phyloP scores from a whole-genome alignment of 2,888 invertebrate species.

The Oxycera nigricornis region DNA sequence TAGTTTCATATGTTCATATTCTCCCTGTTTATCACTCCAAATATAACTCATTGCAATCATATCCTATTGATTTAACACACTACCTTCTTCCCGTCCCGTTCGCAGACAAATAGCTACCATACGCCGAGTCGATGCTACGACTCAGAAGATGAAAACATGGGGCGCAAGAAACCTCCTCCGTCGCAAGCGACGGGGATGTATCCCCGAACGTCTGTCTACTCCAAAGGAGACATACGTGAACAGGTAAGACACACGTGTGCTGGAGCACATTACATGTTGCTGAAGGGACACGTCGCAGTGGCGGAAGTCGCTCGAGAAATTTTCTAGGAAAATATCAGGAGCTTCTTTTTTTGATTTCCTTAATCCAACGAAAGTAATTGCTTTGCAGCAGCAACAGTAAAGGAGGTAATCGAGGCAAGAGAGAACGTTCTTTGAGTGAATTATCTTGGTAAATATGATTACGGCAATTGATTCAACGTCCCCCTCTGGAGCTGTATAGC shows the following conservation, averaged over 20 bases:
- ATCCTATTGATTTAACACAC: conserved; percentile 25
- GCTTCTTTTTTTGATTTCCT: not conserved
- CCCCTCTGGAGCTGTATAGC: too few species aligned
- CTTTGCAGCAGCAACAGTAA: too few species aligned
- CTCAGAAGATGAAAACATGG: conserved; percentile 82
- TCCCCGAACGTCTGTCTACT: conserved; percentile 69
- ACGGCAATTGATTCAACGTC: too few species aligned
- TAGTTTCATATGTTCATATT: too few species aligned
- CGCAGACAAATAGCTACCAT: conserved; percentile 73
- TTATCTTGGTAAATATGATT: too few species aligned
- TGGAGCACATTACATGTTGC: not conserved
- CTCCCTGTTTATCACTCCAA: not conserved
- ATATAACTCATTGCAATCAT: conserved; percentile 6
- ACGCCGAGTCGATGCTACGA: conserved; percentile 75
- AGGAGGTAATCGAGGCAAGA: too few species aligned
- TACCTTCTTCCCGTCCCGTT: conserved; percentile 1
- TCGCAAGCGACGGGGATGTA: conserved; percentile 63
- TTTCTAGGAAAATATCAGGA: too few species aligned
- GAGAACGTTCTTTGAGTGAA: too few species aligned
- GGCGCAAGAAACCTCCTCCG: conserved; percentile 70
- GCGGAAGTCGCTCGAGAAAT: not conserved
- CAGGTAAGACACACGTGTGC: conserved; percentile 21
- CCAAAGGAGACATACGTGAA: conserved; percentile 83
- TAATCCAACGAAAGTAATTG: too few species aligned
- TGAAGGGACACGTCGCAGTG: not conserved